These are phyloP conservation scores for Orchesella flavescens DNA, from an alignment of 2,888 invertebrate species.

Conservation along the genomic window DNA sequence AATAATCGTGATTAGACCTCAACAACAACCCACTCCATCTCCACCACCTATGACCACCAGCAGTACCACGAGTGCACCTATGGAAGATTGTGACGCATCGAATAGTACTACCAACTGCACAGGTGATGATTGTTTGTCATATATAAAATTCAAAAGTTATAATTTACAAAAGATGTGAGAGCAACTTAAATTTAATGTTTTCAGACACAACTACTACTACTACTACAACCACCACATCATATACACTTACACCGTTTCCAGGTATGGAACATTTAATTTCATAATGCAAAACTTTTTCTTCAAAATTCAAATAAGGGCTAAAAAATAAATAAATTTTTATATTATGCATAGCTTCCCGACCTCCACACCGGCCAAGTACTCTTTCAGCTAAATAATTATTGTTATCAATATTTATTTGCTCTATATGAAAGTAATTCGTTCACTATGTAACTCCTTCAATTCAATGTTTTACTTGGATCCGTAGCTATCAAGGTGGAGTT, in stretches of 20 bases:
- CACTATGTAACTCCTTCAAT: background rate
- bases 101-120: background rate
- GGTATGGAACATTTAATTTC: too few relatives aligned
- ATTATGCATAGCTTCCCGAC: too few relatives aligned
- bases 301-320: too few relatives aligned
- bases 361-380: too few relatives aligned
- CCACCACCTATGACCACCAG: background rate
- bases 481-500: slow-evolving; percentile 27
- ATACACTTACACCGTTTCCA: background rate
- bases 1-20: slow-evolving; percentile 5
- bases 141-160: too few relatives aligned
- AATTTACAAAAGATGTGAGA: too few relatives aligned
- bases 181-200: too few relatives aligned
- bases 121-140: background rate
- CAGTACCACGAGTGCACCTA: background rate
- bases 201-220: background rate
- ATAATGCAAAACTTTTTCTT: too few relatives aligned
- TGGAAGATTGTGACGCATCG: background rate
- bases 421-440: too few relatives aligned
- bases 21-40: background rate
- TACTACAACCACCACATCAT: background rate
- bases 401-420: background rate
- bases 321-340: background rate
- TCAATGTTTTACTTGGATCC: background rate
- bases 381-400: too few relatives aligned